Evolutionary conservation across 2,113 vertebrate genomes (phyloP).

Genomic region (Petroica traversi): DNA sequence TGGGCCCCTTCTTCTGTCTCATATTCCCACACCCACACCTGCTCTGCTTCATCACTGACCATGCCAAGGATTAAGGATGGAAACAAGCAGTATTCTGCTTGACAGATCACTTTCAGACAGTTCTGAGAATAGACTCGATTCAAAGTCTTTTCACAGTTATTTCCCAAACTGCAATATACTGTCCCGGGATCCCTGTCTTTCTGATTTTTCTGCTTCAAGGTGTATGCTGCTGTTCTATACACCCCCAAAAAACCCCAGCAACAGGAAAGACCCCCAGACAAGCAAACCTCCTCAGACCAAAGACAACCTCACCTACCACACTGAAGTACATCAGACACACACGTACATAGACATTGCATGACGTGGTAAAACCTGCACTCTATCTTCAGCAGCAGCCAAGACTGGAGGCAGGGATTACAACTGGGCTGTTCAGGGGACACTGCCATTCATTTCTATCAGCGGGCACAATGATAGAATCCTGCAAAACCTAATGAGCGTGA

Average conservation of each 20-base stretch:
- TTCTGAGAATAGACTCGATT: background rate
- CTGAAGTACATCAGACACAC: background rate
- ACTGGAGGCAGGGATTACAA: constrained; percentile 3
- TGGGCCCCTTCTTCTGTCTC: constrained; percentile 97
- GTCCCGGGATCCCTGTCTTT: background rate
- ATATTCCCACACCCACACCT: constrained; percentile 98
- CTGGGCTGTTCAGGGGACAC: background rate
- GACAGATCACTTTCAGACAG: background rate
- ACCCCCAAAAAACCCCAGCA: background rate
- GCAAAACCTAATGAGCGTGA: background rate
- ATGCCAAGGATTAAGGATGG: constrained; percentile 70
- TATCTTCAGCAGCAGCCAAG: background rate
- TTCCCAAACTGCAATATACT: fast-evolving
- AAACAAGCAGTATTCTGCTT: background rate
- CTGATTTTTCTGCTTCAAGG: background rate
- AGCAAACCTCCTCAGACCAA: background rate
- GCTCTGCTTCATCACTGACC: constrained; percentile 90
- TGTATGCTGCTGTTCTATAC: background rate
- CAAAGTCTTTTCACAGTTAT: background rate
- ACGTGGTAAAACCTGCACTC: background rate
- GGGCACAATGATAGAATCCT: background rate
- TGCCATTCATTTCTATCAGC: background rate
- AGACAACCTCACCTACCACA: background rate
- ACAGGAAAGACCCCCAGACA: background rate
- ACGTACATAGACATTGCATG: background rate